Conservation (phyloP, 2,888 invertebrate species). For the Dromius quadrimaculatus region DNA sequence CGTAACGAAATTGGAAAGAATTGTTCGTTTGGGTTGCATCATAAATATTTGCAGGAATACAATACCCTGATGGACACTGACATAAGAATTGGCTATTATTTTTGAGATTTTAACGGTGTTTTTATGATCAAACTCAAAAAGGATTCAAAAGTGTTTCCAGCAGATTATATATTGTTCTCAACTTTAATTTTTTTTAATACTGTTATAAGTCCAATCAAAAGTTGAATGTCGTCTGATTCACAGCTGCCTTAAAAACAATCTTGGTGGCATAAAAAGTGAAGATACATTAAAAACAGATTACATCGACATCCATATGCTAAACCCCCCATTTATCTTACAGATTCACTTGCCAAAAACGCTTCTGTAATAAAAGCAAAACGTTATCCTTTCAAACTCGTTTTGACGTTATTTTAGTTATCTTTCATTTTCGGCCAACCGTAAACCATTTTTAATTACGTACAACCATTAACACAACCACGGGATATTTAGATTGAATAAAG, state of each 20-base stretch:
- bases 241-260: constrained; percentile 39
- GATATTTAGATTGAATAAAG: constrained; percentile 33
- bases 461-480: constrained; percentile 20
- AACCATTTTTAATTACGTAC: constrained; percentile 41
- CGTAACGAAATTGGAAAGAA: constrained; percentile 35
- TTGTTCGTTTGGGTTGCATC: constrained; percentile 36
- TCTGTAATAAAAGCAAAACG: constrained; percentile 26
- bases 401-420: constrained; percentile 29
- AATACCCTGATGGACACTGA: constrained; percentile 33
- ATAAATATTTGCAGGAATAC: constrained; percentile 37
- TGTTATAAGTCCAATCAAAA: constrained; percentile 18
- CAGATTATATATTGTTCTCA: background rate
- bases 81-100: constrained; percentile 36
- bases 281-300: constrained; percentile 47
- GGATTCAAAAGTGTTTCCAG: background rate
- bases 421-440: constrained; percentile 32
- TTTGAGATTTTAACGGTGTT: constrained; percentile 17
- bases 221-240: constrained; percentile 10
- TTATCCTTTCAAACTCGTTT: constrained; percentile 25
- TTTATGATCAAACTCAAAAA: constrained; percentile 9
- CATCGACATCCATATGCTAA: constrained; percentile 40
- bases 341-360: constrained; percentile 9
- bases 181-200: constrained; percentile 6
- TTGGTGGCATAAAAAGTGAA: constrained; percentile 34
- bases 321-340: constrained; percentile 41